Evolutionary conservation across 2,113 vertebrate species (phyloP).

Genomic region (Heptranchias perlo): DNA sequence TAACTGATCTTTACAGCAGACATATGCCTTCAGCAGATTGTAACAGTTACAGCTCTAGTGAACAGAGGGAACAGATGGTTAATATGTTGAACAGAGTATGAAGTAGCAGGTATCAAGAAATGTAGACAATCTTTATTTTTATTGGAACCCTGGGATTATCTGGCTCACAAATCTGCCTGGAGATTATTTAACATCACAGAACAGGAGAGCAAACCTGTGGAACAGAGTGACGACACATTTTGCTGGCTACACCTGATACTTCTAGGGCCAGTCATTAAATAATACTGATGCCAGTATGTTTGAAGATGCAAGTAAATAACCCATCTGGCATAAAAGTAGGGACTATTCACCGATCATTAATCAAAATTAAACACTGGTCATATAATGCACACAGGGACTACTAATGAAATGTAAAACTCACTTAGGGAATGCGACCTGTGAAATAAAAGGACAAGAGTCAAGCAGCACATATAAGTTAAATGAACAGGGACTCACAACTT

Average conservation of each 20-base stretch:
- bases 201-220: background rate
- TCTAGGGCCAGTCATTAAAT: background rate
- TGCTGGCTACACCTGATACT: background rate
- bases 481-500: background rate
- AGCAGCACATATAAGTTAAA: background rate
- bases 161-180: conserved; percentile 12
- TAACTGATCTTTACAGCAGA: conserved; percentile 13
- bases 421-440: background rate
- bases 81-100: background rate
- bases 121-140: conserved; percentile 1
- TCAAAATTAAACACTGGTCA: background rate
- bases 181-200: conserved; percentile 13
- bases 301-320: background rate
- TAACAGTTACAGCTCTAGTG: background rate
- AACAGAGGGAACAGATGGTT: background rate
- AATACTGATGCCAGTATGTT: background rate
- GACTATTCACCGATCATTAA: background rate
- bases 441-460: background rate
- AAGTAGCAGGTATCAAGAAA: conserved; percentile 16
- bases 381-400: background rate
- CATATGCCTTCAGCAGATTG: background rate
- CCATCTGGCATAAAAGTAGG: background rate
- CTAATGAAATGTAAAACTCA: background rate
- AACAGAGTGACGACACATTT: background rate
- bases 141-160: conserved; percentile 18